Evolutionary conservation across 2,113 vertebrate genomes (phyloP).

Genomic region (Serinus canaria): DNA sequence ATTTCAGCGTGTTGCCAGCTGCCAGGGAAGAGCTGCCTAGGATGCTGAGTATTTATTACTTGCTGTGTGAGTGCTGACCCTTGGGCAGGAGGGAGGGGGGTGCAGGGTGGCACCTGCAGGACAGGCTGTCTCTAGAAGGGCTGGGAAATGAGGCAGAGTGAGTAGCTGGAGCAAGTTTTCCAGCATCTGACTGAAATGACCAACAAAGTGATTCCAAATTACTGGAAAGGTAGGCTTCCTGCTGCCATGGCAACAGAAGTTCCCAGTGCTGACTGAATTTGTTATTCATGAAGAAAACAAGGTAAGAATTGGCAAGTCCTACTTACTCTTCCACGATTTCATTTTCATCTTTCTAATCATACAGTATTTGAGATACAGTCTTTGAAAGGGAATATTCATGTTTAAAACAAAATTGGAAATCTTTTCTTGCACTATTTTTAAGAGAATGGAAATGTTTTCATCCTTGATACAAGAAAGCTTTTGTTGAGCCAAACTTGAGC

Average conservation of each 20-base stretch:
- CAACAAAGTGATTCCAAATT: not conserved
- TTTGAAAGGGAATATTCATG: not conserved
- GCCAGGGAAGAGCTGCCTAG: not conserved
- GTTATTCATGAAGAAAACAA: not conserved
- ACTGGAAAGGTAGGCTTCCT: not conserved
- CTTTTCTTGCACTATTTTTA: not conserved
- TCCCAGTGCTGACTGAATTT: not conserved
- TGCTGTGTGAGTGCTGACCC: not conserved
- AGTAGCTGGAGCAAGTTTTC: not conserved
- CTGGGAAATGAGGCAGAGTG: not conserved
- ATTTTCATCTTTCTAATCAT: not conserved
- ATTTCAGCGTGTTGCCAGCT: not conserved
- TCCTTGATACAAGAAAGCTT: not conserved
- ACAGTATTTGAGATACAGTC: not conserved
- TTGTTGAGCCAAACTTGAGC: conserved; percentile 3
- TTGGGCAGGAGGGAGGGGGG: not conserved
- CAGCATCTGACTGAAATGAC: not conserved
- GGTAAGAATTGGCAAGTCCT: not conserved
- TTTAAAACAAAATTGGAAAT: not conserved
- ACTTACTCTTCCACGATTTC: not conserved
- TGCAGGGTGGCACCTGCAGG: not conserved
- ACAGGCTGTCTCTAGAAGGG: not conserved
- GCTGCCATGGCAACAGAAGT: not conserved
- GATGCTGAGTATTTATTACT: not conserved
- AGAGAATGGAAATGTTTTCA: not conserved